Conservation (phyloP, 2,888 invertebrate genomes). For the Meganola albula region DNA sequence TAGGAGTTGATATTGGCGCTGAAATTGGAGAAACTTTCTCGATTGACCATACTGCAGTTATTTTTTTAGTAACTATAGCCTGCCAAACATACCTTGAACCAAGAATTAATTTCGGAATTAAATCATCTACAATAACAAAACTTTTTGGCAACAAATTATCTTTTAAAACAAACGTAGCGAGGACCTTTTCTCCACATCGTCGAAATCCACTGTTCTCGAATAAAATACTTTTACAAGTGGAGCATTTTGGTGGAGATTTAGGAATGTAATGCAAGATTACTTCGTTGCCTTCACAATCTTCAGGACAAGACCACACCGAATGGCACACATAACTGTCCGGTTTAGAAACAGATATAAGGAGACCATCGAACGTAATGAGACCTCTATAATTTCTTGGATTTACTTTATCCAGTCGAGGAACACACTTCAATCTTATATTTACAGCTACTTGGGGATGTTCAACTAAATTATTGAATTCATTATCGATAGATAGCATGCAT, state of each 20-base stretch:
- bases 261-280: conserved; percentile 57
- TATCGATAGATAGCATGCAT: conserved; percentile 41
- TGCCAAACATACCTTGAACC: conserved; percentile 46
- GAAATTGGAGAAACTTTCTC: conserved; percentile 38
- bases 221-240: conserved; percentile 48
- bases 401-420: conserved; percentile 32
- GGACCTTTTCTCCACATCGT: conserved; percentile 58
- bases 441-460: conserved; percentile 46
- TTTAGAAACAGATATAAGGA: conserved; percentile 48
- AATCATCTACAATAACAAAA: conserved; percentile 50
- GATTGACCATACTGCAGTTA: conserved; percentile 45
- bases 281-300: conserved; percentile 64
- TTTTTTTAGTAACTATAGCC: conserved; percentile 44
- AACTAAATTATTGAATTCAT: conserved; percentile 30
- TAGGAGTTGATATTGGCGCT: conserved; percentile 39
- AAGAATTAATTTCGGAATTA: conserved; percentile 43
- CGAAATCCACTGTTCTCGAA: conserved; percentile 63
- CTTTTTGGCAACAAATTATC: conserved; percentile 35
- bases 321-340: conserved; percentile 53
- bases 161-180: conserved; percentile 43
- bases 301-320: conserved; percentile 68
- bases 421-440: conserved; percentile 43
- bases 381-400: conserved; percentile 40
- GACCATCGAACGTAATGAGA: conserved; percentile 43
- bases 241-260: conserved; percentile 56